Conservation (phyloP, 92 coral and sea anemone species). For the Bergia puertoricense region DNA sequence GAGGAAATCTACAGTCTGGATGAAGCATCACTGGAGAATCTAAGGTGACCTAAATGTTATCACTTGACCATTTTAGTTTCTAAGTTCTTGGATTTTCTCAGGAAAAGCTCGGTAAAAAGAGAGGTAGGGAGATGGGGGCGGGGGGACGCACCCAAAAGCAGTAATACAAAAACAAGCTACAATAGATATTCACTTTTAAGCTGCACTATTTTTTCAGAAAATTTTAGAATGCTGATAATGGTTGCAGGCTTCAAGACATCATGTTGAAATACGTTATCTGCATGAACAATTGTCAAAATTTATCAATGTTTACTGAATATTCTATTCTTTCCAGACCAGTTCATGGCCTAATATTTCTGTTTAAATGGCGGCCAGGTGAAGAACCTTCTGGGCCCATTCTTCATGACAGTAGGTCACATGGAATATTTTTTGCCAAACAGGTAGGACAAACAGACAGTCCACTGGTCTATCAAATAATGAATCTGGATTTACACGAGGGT, state of each 20-base stretch:
- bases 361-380: constrained; percentile 98
- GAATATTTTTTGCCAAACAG: constrained; percentile 97
- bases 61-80: not conserved
- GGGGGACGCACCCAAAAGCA: too few species aligned
- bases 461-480: too few species aligned
- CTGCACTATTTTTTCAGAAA: too few species aligned
- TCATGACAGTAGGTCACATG: constrained; percentile 89
- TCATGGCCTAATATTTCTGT: constrained; percentile 93
- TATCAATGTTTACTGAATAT: not conserved
- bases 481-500: not conserved
- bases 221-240: too few species aligned
- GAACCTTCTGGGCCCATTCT: constrained; percentile 95
- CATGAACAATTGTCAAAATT: not conserved
- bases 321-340: constrained; percentile 74
- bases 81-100: too few species aligned
- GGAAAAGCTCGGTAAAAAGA: too few species aligned
- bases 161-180: too few species aligned
- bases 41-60: constrained; percentile 57
- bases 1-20: constrained; percentile 95
- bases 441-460: constrained; percentile 12
- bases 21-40: constrained; percentile 85
- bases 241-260: too few species aligned
- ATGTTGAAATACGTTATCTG: not conserved
- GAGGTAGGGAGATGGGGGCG: too few species aligned
- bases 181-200: too few species aligned